Evolutionary conservation across 2,113 vertebrate genomes (phyloP).

Genomic region (Puntigrus tetrazona): DNA sequence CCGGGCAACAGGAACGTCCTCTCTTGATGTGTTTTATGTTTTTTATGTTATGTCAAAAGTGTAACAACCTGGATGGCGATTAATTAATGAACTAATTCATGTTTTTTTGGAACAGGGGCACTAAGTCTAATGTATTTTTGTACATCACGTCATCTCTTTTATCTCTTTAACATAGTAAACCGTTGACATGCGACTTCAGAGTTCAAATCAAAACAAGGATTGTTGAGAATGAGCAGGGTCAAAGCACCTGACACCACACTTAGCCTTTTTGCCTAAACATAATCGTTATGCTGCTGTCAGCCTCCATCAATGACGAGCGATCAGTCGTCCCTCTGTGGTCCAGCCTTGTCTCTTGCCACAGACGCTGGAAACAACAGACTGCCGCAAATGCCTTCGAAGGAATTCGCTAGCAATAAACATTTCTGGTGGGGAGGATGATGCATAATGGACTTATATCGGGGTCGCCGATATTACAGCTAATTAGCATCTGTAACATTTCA

Average conservation of each 20-base stretch:
- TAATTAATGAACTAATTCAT: neutral
- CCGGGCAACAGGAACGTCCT: neutral
- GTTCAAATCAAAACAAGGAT: neutral
- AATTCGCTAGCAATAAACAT: neutral
- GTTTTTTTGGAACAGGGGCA: neutral
- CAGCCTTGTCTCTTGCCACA: neutral
- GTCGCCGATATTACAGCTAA: slow-evolving; percentile 34
- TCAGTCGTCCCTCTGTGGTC: slow-evolving; percentile 10
- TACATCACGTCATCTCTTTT: neutral
- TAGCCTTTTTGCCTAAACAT: slow-evolving; percentile 19
- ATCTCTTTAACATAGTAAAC: neutral
- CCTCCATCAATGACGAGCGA: slow-evolving; percentile 11
- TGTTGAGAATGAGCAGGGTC: neutral
- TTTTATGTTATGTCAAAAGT: neutral
- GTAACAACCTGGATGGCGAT: neutral
- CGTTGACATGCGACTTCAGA: neutral
- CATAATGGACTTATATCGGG: slow-evolving; percentile 1
- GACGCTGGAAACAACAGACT: slow-evolving; percentile 6
- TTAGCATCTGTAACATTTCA: slow-evolving; percentile 36
- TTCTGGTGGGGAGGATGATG: slow-evolving; percentile 5
- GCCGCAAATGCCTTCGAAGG: slow-evolving; percentile 11
- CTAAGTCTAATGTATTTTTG: slow-evolving; percentile 12
- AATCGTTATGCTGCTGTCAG: slow-evolving; percentile 31
- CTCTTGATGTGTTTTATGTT: neutral
- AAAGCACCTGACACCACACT: slow-evolving; percentile 15